These are phyloP conservation scores for Engystomops pustulosus DNA, from an alignment of 2,113 vertebrate genomes.

Conservation along the genomic window DNA sequence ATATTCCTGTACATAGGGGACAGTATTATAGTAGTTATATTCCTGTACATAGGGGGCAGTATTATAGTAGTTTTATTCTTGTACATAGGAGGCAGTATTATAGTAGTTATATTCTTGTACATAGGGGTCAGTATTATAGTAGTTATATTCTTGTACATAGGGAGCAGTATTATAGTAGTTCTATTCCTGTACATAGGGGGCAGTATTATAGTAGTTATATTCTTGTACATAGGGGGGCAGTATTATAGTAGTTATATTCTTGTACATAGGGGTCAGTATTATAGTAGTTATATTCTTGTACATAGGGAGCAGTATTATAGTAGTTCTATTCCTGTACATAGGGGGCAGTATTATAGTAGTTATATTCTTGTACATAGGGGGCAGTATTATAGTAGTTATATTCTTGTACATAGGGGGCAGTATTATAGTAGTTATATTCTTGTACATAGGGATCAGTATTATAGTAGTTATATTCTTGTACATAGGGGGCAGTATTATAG, in stretches of 20 bases:
- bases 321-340: not conserved
- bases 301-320: too few relatives aligned
- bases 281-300: too few relatives aligned
- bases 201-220: not conserved
- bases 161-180: not conserved
- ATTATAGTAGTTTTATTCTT: not conserved
- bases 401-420: too few relatives aligned
- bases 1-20: not conserved
- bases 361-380: not conserved
- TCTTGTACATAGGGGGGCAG: not conserved
- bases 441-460: too few relatives aligned
- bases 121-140: not conserved
- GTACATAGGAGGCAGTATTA: not conserved
- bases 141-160: not conserved
- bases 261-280: too few relatives aligned
- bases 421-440: too few relatives aligned
- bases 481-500: not conserved
- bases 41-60: not conserved
- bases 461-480: not conserved
- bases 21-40: conserved; percentile 2
- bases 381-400: too few relatives aligned
- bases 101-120: conserved; percentile 6
- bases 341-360: not conserved
- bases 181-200: not conserved
- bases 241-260: too few relatives aligned